phyloP scores from a whole-genome alignment of 2,113 vertebrate genomes.

The Amphiprion ocellaris region DNA sequence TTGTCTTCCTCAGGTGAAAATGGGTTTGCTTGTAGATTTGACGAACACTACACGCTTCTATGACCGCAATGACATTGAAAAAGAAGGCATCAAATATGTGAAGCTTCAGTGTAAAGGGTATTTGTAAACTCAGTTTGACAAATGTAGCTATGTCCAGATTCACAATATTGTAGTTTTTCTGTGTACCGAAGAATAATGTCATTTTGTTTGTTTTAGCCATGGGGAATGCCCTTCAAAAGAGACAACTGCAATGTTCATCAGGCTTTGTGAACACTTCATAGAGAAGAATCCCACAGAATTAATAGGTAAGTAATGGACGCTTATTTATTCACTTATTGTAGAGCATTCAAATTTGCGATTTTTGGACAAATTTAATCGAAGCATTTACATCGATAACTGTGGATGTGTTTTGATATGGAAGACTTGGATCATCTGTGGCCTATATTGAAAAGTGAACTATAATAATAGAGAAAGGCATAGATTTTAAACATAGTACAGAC shows the following conservation, averaged over 20 bases:
- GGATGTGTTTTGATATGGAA: too few species aligned
- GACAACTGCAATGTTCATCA: conserved; percentile 92
- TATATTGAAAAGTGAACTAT: too few species aligned
- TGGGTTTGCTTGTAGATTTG: conserved; percentile 96
- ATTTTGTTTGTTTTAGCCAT: conserved; percentile 82
- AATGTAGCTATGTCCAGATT: neutral
- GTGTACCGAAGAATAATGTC: neutral
- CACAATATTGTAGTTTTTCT: neutral
- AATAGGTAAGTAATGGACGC: conserved; percentile 86
- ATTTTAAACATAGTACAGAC: too few species aligned
- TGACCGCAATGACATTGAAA: conserved; percentile 94
- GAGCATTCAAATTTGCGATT: neutral
- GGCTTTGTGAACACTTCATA: conserved; percentile 91
- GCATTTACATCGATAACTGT: too few species aligned
- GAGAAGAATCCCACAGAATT: conserved; percentile 94
- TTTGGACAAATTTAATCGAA: neutral
- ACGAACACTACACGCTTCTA: conserved; percentile 98
- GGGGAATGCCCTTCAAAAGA: conserved; percentile 94
- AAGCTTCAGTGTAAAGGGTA: conserved; percentile 99
- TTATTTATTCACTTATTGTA: neutral
- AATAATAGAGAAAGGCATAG: too few species aligned
- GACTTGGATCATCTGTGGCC: too few species aligned
- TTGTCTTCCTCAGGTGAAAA: conserved; percentile 90
- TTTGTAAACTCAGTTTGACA: conserved; percentile 35
- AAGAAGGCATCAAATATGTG: conserved; percentile 94